A percentile compares a stretch with the other conserved stretches of the same genome.
Evolutionary conservation across 2,113 vertebrate genomes (phyloP).

Genomic region (Vulpes ferrilata): DNA sequence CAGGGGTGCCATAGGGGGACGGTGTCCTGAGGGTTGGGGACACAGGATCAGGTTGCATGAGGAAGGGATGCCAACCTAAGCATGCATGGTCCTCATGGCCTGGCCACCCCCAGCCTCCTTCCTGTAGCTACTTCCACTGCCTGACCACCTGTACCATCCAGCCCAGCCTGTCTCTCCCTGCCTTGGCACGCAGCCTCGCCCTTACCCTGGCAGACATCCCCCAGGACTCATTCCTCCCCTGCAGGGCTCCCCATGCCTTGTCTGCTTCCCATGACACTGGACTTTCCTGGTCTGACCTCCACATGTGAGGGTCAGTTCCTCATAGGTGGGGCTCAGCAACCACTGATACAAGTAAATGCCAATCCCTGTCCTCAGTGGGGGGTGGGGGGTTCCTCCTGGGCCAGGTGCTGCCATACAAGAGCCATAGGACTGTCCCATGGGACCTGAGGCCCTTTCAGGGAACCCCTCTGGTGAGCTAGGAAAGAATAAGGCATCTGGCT

Average conservation of each 20-base stretch:
- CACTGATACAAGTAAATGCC: background rate
- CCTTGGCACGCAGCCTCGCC: background rate
- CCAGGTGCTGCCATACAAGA: too few relatives aligned
- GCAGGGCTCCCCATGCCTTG: background rate
- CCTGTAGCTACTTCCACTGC: background rate
- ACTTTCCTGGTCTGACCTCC: background rate
- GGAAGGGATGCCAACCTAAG: background rate
- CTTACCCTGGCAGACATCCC: background rate
- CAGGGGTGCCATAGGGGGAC: too few relatives aligned
- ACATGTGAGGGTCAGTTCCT: background rate
- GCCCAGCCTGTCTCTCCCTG: background rate
- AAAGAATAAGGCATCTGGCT: background rate
- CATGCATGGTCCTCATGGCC: accelerated
- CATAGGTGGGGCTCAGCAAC: background rate
- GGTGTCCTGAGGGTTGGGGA: background rate
- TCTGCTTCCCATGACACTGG: background rate
- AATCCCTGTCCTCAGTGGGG: background rate
- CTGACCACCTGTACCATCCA: background rate
- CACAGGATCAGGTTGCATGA: background rate
- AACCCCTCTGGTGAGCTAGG: background rate
- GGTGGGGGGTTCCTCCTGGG: background rate
- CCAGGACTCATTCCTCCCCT: background rate
- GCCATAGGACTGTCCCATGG: background rate
- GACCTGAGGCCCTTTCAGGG: background rate
- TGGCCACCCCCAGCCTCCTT: background rate